These are phyloP conservation scores for Phenacoccus solenopsis DNA, from an alignment of 1,140 invertebrate genomes.

Conservation along the genomic window DNA sequence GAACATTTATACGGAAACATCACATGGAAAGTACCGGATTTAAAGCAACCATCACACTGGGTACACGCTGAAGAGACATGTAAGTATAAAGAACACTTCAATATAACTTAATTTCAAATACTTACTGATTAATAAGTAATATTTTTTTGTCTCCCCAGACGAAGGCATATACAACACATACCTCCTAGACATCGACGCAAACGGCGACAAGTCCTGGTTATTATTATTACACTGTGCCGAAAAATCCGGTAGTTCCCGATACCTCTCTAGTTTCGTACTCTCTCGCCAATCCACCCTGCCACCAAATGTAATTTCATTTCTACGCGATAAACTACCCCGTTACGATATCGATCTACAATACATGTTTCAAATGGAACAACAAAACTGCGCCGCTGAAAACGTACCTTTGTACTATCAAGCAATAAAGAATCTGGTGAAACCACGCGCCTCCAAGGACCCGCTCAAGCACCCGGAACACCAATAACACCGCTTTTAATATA, in stretches of 20 bases:
- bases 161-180: conserved; percentile 82
- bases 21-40: conserved; percentile 64
- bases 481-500: neutral
- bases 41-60: conserved; percentile 62
- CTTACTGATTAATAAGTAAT: neutral
- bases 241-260: conserved; percentile 60
- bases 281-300: conserved; percentile 47
- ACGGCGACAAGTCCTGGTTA: conserved; percentile 47
- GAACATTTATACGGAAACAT: conserved; percentile 68
- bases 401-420: conserved; percentile 24
- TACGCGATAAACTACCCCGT: conserved; percentile 45
- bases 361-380: conserved; percentile 66
- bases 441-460: neutral
- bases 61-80: conserved; percentile 68
- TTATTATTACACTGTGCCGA: conserved; percentile 73
- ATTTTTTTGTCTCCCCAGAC: conserved; percentile 43
- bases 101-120: too few relatives aligned
- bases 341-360: conserved; percentile 69
- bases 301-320: conserved; percentile 44
- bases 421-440: neutral
- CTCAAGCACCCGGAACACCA: conserved; percentile 1
- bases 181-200: conserved; percentile 66
- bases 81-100: too few relatives aligned
- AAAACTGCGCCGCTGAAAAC: conserved; percentile 38
- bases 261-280: conserved; percentile 70